Percentiles rank a stretch among this genome's conserved stretches.
These are phyloP conservation scores for Tragelaphus buxtoni DNA, from an alignment of 2,113 vertebrate species.

Conservation along the genomic window DNA sequence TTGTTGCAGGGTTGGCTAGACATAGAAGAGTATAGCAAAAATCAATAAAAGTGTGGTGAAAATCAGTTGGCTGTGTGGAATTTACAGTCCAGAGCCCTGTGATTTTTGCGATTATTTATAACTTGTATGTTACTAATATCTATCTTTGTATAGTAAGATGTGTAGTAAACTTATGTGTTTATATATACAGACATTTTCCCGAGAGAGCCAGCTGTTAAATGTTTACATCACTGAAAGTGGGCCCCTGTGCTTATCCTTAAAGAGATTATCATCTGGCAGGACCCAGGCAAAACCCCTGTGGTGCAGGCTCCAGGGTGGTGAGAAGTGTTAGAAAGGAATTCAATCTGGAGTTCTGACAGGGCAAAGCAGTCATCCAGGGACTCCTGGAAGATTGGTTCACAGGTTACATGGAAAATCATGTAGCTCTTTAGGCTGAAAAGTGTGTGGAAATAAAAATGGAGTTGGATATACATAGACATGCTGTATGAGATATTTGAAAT, in stretches of 20 bases:
- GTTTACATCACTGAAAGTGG: background rate
- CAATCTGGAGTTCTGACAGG: background rate
- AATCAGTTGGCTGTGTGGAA: background rate
- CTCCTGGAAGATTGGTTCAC: background rate
- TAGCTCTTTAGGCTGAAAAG: background rate
- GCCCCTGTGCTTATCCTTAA: background rate
- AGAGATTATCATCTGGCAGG: background rate
- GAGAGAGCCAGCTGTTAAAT: background rate
- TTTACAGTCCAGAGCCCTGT: background rate
- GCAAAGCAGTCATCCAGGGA: background rate
- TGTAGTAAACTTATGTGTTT: background rate
- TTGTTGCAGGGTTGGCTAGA: background rate
- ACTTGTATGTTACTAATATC: background rate
- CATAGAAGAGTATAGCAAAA: background rate
- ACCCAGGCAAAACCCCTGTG: background rate
- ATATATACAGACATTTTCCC: background rate
- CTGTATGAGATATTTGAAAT: background rate
- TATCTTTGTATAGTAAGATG: background rate
- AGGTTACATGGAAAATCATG: background rate
- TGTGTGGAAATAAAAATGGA: background rate
- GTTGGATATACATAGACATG: background rate
- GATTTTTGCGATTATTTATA: background rate
- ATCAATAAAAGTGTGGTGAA: background rate
- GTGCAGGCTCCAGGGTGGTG: background rate
- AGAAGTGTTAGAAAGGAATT: background rate